Base-by-base conservation (phyloP, 2,113 vertebrate species). In the Nannospalax galili region DNA sequence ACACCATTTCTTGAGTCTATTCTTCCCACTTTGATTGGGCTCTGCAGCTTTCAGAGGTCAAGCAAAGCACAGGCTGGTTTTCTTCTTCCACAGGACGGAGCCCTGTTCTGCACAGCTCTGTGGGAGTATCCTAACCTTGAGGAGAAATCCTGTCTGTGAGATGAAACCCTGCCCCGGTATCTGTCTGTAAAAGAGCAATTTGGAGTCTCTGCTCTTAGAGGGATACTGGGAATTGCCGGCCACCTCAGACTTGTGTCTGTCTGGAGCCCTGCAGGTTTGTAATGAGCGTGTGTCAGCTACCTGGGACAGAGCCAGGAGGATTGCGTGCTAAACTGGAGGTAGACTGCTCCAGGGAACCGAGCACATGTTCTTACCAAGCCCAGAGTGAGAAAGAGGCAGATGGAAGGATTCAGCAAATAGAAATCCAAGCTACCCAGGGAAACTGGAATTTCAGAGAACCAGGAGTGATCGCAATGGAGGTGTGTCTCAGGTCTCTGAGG, bases 1-100 rank as follows among this genome's bases (percentile, higher is more conserved):
- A 64, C 0, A 0, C 24, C 7, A 10, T 5, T 75, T 40, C 75
- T 26, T 7, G 11, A 26, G 3, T n/a, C 58, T 69, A 0, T 87
- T 28, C 91, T 48, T n/a, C 40, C 20, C 5, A 17, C 26, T 40
- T 42, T 9, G 7, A 7, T 17, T 0, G 48, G 73, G 15, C 5
- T 77, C 52, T 15, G 42, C 35, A 52, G 73, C 6, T 62, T 22
- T 62, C 24, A 9, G 3, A 35, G 69, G 65, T 37, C 77, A 48
- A 26, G 48, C 0, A 0, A 37, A 12, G 30, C 12, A 2, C 0
- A 1, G 82, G 40, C 26, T 22, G 45, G 40, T 17, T 75, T 24
- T 52, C 40, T 1, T 48, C 26, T 1, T 84, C 32, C 12, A 5
- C 3, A 35, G 72, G 42, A n/a, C 0, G 0, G 65, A n/a, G 3